Evolutionary conservation across 2,888 invertebrate species (phyloP).

Genomic region (Danaus chrysippus): DNA sequence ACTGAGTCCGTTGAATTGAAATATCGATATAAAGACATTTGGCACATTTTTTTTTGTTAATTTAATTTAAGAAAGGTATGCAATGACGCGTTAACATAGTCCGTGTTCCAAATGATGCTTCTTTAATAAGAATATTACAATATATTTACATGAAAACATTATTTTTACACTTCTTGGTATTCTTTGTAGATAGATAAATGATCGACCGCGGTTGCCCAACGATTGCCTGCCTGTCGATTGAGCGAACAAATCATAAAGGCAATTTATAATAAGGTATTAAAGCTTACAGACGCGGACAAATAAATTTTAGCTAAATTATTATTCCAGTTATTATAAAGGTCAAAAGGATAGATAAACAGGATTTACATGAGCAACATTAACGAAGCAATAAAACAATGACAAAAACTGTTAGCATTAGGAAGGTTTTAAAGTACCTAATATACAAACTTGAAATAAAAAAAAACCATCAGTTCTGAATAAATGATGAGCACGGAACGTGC

Average conservation of each 20-base stretch:
- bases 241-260: conserved; percentile 20
- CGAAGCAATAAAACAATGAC: neutral
- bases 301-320: conserved; percentile 9
- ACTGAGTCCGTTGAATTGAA: conserved; percentile 12
- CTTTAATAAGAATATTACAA: neutral
- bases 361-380: neutral
- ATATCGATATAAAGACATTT: conserved; percentile 45
- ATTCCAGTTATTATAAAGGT: neutral
- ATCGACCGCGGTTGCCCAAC: conserved; percentile 35
- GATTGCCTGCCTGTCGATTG: conserved; percentile 36
- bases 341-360: conserved; percentile 4
- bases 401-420: neutral
- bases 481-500: conserved; percentile 29
- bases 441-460: conserved; percentile 13
- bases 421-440: neutral
- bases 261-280: conserved; percentile 19
- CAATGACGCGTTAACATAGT: conserved; percentile 29
- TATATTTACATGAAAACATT: conserved; percentile 1
- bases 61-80: conserved; percentile 53
- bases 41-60: conserved; percentile 46
- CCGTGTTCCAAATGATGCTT: neutral
- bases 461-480: neutral
- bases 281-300: conserved; percentile 7
- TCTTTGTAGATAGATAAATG: conserved; percentile 21
- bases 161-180: conserved; percentile 8